phyloP scores from a whole-genome alignment of 1,140 invertebrate genomes.

The Drosophila kikkawai region DNA sequence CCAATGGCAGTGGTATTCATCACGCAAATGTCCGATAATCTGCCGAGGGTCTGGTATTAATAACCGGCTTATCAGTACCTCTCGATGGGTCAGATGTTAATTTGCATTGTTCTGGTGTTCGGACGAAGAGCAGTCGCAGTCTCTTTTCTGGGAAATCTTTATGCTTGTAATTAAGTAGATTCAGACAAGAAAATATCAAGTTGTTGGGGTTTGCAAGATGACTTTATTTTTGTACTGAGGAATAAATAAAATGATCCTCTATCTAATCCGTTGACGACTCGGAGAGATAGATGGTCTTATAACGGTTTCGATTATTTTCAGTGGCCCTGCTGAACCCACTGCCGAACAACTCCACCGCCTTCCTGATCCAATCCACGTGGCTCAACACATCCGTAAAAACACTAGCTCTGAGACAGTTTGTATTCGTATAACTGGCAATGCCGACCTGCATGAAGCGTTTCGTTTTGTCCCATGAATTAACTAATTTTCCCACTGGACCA shows the following conservation, averaged over 20 bases:
- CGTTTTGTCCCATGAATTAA: no score
- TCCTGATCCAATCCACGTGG: no score
- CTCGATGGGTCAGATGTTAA: not conserved
- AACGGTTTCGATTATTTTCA: not conserved
- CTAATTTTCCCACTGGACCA: no score
- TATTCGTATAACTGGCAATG: no score
- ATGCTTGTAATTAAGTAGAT: not conserved
- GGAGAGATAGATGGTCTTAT: not conserved
- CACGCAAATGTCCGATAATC: not conserved
- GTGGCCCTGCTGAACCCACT: not conserved
- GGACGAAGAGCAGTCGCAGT: not conserved
- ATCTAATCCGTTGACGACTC: not conserved
- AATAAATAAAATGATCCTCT: not conserved
- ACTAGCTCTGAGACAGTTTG: no score
- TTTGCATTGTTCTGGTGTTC: not conserved
- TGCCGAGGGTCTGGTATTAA: not conserved
- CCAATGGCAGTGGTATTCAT: not conserved
- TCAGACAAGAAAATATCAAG: not conserved
- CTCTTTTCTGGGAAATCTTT: not conserved
- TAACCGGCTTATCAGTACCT: not conserved
- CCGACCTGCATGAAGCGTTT: no score
- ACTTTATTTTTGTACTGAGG: not conserved
- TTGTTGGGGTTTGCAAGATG: not conserved
- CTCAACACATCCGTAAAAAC: no score
- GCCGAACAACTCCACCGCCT: no score